Conservation (phyloP, 2,113 vertebrate species). For the Cariama cristata region DNA sequence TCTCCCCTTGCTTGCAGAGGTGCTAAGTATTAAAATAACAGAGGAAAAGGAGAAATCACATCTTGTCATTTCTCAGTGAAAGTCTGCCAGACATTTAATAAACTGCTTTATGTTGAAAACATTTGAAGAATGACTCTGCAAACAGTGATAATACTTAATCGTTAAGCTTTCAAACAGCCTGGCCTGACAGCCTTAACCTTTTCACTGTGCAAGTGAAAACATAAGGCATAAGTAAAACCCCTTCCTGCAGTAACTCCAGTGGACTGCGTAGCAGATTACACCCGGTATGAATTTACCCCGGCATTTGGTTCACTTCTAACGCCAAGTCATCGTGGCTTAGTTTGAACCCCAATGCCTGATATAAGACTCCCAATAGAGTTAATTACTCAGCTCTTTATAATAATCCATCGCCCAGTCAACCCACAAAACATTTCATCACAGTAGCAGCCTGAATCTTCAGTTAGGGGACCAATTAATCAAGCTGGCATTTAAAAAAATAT, state of each 20-base stretch:
- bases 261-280: not conserved
- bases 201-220: constrained; percentile 52
- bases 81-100: constrained; percentile 45
- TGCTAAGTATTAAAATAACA: constrained; percentile 41
- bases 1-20: not conserved
- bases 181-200: constrained; percentile 61
- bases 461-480: constrained; percentile 68
- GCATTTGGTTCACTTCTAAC: constrained; percentile 46
- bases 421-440: constrained; percentile 53
- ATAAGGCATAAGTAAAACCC: constrained; percentile 2
- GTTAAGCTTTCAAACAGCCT: constrained; percentile 56
- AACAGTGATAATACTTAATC: constrained; percentile 59
- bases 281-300: constrained; percentile 20
- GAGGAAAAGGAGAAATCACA: constrained; percentile 28
- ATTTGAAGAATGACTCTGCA: constrained; percentile 60
- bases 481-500: constrained; percentile 25
- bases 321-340: constrained; percentile 24
- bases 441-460: constrained; percentile 54
- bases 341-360: constrained; percentile 26
- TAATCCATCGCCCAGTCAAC: constrained; percentile 25
- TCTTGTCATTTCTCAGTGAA: constrained; percentile 41
- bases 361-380: constrained; percentile 51
- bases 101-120: constrained; percentile 43
- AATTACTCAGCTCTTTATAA: constrained; percentile 54
- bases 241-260: not conserved